phyloP scores from a whole-genome alignment of 2,888 invertebrate species.

The Thereva nobilitata region DNA sequence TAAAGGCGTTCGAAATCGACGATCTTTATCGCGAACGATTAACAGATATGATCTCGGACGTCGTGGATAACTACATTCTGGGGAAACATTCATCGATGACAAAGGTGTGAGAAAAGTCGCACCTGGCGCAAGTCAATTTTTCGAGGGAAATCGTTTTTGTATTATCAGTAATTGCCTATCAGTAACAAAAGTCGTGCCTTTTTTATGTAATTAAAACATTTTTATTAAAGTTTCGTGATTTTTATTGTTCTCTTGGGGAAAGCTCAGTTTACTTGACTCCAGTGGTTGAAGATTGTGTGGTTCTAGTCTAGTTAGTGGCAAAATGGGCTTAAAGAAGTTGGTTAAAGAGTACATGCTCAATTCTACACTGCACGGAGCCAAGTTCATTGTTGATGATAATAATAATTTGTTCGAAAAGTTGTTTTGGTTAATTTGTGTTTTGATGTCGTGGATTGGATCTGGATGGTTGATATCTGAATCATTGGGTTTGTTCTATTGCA shows the following conservation, averaged over 20 bases:
- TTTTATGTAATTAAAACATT: too few species aligned
- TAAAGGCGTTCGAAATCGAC: slow-evolving; percentile 62
- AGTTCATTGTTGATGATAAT: slow-evolving; percentile 69
- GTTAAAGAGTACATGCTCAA: slow-evolving; percentile 67
- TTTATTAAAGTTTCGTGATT: too few species aligned
- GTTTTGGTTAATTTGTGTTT: slow-evolving; percentile 69
- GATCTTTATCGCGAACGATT: slow-evolving; percentile 60
- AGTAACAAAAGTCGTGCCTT: too few species aligned
- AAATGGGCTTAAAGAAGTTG: slow-evolving; percentile 48
- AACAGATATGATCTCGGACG: slow-evolving; percentile 62
- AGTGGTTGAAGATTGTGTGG: too few species aligned
- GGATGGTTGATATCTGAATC: slow-evolving; percentile 67
- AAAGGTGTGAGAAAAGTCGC: slow-evolving; percentile 29
- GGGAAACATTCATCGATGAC: slow-evolving; percentile 14
- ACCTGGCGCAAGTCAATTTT: slow-evolving; percentile 16
- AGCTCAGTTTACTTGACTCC: too few species aligned
- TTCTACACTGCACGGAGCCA: slow-evolving; percentile 72
- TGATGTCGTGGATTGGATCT: slow-evolving; percentile 71
- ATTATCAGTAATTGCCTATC: slow-evolving; percentile 2
- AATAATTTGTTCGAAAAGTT: slow-evolving; percentile 64
- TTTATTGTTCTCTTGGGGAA: too few species aligned
- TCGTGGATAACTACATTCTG: slow-evolving; percentile 59
- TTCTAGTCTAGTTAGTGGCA: slow-evolving; percentile 6
- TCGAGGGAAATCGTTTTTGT: slow-evolving; percentile 9
- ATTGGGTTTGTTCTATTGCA: slow-evolving; percentile 49